A percentile compares a stretch with the other conserved stretches of the same genome.
These are phyloP conservation scores for Hydrozoanthus gracilis DNA, from an alignment of 92 coral and sea anemone genomes.

Conservation along the genomic window DNA sequence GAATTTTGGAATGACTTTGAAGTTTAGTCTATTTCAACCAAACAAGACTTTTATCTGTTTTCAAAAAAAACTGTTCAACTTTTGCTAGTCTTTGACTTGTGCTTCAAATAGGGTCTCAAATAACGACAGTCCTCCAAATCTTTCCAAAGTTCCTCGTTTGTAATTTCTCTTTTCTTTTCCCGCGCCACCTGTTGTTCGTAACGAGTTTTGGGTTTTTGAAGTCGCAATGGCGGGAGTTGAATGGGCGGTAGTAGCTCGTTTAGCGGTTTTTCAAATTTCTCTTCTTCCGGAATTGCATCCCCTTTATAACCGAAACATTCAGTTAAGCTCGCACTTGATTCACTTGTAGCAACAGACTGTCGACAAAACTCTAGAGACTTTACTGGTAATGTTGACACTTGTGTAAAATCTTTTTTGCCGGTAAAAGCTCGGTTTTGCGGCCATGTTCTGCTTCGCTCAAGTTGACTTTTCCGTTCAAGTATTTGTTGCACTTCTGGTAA, in stretches of 20 bases:
- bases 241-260: constrained; percentile 39
- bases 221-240: constrained; percentile 36
- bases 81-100: neutral
- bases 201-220: constrained; percentile 16
- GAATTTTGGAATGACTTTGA: no score
- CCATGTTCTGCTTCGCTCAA: constrained; percentile 47
- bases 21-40: no score
- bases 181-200: constrained; percentile 30
- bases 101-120: constrained; percentile 36
- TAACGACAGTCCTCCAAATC: constrained; percentile 38
- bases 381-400: neutral
- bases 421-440: constrained; percentile 10
- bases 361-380: neutral
- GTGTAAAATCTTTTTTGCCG: neutral
- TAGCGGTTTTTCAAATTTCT: constrained; percentile 23
- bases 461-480: constrained; percentile 32
- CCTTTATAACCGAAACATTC: constrained; percentile 3
- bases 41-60: neutral
- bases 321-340: neutral
- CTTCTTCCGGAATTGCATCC: constrained; percentile 11
- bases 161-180: constrained; percentile 22
- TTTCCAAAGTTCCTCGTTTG: constrained; percentile 30
- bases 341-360: neutral
- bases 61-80: neutral
- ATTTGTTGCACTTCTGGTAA: constrained; percentile 43